These are phyloP conservation scores for Poecilia gillii DNA, from an alignment of 2,797 vertebrate genomes.

Conservation along the genomic window DNA sequence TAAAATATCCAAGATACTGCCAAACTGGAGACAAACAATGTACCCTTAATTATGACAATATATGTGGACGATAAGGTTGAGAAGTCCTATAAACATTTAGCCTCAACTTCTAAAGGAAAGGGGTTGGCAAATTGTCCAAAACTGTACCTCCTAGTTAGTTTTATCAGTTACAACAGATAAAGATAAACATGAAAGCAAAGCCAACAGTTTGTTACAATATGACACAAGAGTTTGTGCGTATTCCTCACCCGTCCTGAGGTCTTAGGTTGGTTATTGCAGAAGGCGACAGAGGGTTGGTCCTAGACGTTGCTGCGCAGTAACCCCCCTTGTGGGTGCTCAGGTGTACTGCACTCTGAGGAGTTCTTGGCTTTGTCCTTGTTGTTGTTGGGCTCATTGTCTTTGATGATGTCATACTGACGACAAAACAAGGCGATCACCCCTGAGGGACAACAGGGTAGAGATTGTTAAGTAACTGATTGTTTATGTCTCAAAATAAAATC, in stretches of 20 bases:
- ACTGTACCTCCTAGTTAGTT: not conserved
- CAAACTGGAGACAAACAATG: not conserved
- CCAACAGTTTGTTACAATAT: not conserved
- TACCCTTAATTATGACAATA: not conserved
- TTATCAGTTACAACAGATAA: not conserved
- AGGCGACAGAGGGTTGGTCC: constrained; percentile 57
- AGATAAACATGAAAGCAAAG: not conserved
- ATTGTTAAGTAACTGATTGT: not conserved
- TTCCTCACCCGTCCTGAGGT: constrained; percentile 80
- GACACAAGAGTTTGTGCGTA: not conserved
- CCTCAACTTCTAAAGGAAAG: not conserved
- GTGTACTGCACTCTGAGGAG: constrained; percentile 95
- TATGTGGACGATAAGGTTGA: not conserved
- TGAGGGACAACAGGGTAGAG: constrained; percentile 53
- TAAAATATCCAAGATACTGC: not conserved
- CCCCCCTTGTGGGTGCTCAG: constrained; percentile 92
- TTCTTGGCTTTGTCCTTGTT: constrained; percentile 99
- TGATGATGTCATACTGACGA: constrained; percentile 98
- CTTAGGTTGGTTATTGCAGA: constrained; percentile 78
- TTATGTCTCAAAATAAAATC: not conserved
- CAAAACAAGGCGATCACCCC: constrained; percentile 96
- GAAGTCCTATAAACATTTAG: not conserved
- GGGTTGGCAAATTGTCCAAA: not conserved
- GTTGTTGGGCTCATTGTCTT: constrained; percentile 97
- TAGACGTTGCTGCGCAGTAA: constrained; percentile 93